phyloP scores from a whole-genome alignment of 2,113 vertebrate species.

The Origma solitaria region DNA sequence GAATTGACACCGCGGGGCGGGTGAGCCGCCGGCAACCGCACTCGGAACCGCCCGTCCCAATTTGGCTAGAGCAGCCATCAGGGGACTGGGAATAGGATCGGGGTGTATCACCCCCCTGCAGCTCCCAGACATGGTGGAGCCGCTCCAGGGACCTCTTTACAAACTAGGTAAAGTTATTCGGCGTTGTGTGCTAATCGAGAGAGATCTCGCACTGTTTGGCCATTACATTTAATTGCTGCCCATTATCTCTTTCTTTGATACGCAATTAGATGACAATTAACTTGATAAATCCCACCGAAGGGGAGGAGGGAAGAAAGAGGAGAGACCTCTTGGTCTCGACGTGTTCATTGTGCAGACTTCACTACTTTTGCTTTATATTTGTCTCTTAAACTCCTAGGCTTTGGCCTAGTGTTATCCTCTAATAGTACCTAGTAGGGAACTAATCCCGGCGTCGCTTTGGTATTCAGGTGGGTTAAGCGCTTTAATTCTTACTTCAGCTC shows the following conservation, averaged over 20 bases:
- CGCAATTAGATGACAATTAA: conserved; percentile 69
- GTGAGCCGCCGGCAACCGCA: neutral
- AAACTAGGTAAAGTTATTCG: conserved; percentile 12
- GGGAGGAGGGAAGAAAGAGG: neutral
- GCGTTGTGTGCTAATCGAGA: conserved; percentile 46
- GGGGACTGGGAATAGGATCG: neutral
- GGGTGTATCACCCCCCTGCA: neutral
- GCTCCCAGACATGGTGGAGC: conserved; percentile 66
- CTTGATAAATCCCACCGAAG: conserved; percentile 10
- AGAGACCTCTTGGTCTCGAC: neutral
- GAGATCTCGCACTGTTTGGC: conserved; percentile 33
- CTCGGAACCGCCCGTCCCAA: neutral
- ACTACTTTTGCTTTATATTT: neutral
- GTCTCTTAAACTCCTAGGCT: neutral
- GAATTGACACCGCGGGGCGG: neutral
- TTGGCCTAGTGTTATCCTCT: neutral
- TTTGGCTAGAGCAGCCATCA: neutral
- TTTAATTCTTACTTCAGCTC: neutral
- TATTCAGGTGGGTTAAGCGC: neutral
- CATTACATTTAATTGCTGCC: conserved; percentile 66
- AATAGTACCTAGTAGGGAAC: neutral
- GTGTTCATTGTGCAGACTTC: neutral
- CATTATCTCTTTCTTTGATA: conserved; percentile 73
- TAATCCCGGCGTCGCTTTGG: neutral
- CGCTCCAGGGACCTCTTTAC: conserved; percentile 7